A percentile compares a stretch with the other conserved stretches of the same genome.
Evolutionary conservation across 2,888 invertebrate species (phyloP).

Genomic region (Melinopterus prodromus): DNA sequence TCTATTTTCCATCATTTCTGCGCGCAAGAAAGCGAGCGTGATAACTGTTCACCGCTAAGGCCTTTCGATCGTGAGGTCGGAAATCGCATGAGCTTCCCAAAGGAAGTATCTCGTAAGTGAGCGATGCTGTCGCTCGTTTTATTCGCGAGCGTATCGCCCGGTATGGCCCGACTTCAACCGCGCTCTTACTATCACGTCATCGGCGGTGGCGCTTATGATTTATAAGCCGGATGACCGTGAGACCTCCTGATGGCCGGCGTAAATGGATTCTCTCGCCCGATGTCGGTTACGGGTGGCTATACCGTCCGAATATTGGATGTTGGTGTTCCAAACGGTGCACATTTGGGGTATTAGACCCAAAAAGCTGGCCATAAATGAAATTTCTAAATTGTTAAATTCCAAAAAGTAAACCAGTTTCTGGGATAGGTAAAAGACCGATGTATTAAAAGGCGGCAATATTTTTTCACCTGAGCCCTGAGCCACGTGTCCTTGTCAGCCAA

Average conservation of each 20-base stretch:
- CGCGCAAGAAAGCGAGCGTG: neutral
- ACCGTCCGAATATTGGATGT: too few relatives aligned
- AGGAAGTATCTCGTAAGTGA: neutral
- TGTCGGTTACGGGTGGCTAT: neutral
- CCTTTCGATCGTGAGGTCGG: neutral
- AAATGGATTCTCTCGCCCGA: neutral
- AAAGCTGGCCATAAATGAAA: too few relatives aligned
- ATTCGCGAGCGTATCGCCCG: neutral
- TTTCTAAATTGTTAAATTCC: too few relatives aligned
- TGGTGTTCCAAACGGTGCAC: too few relatives aligned
- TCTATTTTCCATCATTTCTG: too few relatives aligned
- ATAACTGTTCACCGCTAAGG: neutral
- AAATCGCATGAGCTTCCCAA: neutral
- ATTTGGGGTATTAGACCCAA: too few relatives aligned
- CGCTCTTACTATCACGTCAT: neutral
- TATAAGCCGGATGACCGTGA: neutral
- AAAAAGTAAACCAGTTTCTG: too few relatives aligned
- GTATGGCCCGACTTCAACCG: neutral
- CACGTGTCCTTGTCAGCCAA: too few relatives aligned
- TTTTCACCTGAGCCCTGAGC: too few relatives aligned
- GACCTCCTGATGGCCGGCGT: neutral
- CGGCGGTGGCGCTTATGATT: neutral
- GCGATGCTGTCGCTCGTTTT: neutral
- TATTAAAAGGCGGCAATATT: too few relatives aligned
- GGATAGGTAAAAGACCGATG: too few relatives aligned